phyloP scores from a whole-genome alignment of 2,113 vertebrate species.

The Campylomormyrus numenius region DNA sequence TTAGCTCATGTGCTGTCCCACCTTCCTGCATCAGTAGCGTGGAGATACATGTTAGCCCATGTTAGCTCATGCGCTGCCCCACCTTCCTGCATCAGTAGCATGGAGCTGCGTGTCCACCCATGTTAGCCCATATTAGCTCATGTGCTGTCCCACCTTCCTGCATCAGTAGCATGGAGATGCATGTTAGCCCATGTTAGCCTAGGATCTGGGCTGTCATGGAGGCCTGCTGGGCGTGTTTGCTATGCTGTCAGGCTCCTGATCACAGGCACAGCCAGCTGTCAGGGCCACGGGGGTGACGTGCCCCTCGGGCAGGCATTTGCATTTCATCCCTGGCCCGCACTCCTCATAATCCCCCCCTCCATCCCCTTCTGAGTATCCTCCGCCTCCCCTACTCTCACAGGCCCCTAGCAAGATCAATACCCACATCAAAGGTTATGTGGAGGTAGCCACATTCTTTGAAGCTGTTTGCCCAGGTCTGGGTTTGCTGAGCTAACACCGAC shows the following conservation, averaged over 20 bases:
- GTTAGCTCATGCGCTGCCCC: too few species aligned
- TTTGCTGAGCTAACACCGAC: constrained; percentile 70
- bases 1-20: too few species aligned
- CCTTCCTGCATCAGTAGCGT: too few species aligned
- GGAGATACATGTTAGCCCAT: too few species aligned
- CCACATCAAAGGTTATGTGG: constrained; percentile 67
- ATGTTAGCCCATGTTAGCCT: neutral
- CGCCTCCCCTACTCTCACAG: constrained; percentile 10
- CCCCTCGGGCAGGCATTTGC: constrained; percentile 37
- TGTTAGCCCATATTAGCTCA: neutral
- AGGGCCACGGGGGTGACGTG: constrained; percentile 25
- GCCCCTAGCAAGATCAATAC: constrained; percentile 60
- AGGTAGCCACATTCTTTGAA: constrained; percentile 71
- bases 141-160: too few species aligned
- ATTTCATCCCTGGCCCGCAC: constrained; percentile 41
- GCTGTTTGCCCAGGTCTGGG: constrained; percentile 67
- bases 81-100: too few species aligned
- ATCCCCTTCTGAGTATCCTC: neutral
- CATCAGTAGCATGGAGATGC: too few species aligned
- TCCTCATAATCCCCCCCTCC: constrained; percentile 26
- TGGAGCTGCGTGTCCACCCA: neutral
- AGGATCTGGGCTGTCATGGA: neutral
- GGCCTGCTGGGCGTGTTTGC: constrained; percentile 3
- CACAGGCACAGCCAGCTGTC: constrained; percentile 27
- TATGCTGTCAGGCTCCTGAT: neutral